These are phyloP conservation scores for Lasiurus borealis DNA, from an alignment of 2,113 vertebrate species.

Conservation along the genomic window DNA sequence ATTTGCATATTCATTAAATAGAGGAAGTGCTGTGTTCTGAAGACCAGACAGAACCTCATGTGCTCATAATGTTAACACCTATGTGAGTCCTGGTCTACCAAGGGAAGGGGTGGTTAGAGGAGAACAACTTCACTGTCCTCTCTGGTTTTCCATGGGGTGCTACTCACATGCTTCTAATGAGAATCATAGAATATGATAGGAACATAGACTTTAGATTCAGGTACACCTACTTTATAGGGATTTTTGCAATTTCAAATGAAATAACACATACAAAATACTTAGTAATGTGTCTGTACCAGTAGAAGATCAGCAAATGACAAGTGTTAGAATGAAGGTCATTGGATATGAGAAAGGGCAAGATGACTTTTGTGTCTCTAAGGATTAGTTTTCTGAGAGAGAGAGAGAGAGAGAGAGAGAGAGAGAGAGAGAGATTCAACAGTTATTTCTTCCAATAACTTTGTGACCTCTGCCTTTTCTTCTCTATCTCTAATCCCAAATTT, in stretches of 20 bases:
- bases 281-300: neutral
- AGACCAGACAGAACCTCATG: neutral
- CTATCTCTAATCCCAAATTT: neutral
- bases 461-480: neutral
- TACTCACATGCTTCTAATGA: neutral
- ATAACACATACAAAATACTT: neutral
- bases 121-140: neutral
- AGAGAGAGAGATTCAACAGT: neutral
- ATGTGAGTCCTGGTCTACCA: neutral
- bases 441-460: neutral
- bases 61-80: neutral
- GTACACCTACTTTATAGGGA: neutral
- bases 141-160: neutral
- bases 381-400: neutral
- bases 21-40: neutral
- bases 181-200: neutral
- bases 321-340: neutral
- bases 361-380: constrained; percentile 4
- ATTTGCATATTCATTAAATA: neutral
- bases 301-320: neutral
- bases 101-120: neutral
- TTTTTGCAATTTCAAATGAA: constrained; percentile 14
- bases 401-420: neutral
- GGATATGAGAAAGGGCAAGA: neutral
- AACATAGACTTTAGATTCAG: neutral